Evolutionary conservation across 2,888 invertebrate genomes (phyloP).

Genomic region (Sesamia inferens): DNA sequence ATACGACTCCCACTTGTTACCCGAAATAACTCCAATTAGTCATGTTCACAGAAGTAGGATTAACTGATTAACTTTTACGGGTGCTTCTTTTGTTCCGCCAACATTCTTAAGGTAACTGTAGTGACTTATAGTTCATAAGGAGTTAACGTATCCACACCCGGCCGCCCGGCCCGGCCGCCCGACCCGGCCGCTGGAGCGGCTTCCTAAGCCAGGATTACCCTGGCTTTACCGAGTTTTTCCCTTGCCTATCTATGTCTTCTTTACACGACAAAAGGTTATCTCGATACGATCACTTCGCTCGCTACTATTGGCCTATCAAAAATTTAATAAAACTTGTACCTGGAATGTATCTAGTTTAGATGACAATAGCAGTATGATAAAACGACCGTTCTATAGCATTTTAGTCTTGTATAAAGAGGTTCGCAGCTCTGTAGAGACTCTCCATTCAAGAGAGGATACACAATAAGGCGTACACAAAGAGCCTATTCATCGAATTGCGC

Average conservation of each 20-base stretch:
- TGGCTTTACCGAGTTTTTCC: constrained; percentile 68
- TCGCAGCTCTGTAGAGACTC: constrained; percentile 61
- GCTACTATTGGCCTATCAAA: constrained; percentile 45
- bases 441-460: constrained; percentile 71
- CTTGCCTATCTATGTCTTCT: constrained; percentile 64
- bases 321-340: constrained; percentile 53
- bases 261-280: constrained; percentile 63
- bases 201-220: constrained; percentile 79
- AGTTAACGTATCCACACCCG: constrained; percentile 55
- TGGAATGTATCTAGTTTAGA: constrained; percentile 32
- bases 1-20: too few species aligned
- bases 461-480: constrained; percentile 76
- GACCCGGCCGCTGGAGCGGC: constrained; percentile 63
- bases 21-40: not conserved
- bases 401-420: constrained; percentile 68
- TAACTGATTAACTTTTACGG: not conserved
- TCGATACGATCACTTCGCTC: constrained; percentile 45
- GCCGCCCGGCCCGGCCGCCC: constrained; percentile 33
- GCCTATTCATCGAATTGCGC: constrained; percentile 74
- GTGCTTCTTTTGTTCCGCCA: constrained; percentile 8
- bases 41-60: not conserved
- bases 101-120: constrained; percentile 31
- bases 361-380: constrained; percentile 53
- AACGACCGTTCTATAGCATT: constrained; percentile 69
- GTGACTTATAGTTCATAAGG: constrained; percentile 41